These are phyloP conservation scores for Phyllostomus hastatus DNA, from an alignment of 2,113 vertebrate genomes.

Conservation along the genomic window DNA sequence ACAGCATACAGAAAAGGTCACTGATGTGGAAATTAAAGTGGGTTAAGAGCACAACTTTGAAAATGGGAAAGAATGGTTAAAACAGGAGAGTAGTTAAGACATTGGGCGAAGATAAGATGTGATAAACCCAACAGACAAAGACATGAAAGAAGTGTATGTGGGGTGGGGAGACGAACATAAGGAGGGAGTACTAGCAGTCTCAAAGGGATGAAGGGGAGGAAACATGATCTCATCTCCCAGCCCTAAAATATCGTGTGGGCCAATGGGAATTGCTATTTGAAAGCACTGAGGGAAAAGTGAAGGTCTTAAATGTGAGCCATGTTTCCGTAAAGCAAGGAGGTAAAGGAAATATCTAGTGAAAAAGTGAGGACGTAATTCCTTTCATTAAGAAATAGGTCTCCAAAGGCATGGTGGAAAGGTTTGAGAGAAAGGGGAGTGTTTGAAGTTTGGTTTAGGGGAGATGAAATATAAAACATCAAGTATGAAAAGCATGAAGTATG, in stretches of 20 bases:
- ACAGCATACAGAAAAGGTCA: background rate
- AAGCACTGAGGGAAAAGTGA: background rate
- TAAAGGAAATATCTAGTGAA: background rate
- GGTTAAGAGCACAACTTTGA: background rate
- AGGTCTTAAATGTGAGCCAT: background rate
- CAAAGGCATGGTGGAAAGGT: background rate
- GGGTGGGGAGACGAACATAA: background rate
- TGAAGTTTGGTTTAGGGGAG: background rate
- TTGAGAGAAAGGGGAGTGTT: background rate
- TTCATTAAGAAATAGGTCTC: background rate
- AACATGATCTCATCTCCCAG: background rate
- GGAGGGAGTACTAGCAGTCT: background rate
- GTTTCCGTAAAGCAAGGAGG: background rate
- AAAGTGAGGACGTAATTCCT: background rate
- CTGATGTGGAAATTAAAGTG: background rate
- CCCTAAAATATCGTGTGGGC: background rate
- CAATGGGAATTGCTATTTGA: background rate
- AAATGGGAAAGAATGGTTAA: background rate
- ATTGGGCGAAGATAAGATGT: background rate
- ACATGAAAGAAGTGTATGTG: background rate
- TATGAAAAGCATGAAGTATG: background rate
- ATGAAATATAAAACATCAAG: background rate
- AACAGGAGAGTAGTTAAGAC: background rate
- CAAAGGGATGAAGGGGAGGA: background rate
- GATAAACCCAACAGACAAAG: background rate